Conservation (phyloP, 2,113 vertebrate species). For the Nematolebias whitei region DNA sequence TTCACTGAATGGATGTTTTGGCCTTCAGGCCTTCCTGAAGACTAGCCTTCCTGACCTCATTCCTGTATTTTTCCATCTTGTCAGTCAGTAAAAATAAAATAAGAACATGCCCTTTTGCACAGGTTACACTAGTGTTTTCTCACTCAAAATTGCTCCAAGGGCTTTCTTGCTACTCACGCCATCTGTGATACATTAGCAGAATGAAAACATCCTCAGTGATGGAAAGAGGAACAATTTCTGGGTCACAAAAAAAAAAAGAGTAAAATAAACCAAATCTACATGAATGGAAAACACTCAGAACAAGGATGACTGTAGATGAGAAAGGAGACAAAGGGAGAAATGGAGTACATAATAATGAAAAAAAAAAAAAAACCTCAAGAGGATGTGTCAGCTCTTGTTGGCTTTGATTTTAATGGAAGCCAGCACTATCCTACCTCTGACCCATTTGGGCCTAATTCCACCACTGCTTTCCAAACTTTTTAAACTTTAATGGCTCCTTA, state of each 20-base stretch:
- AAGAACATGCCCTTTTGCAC: not conserved
- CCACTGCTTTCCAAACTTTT: constrained; percentile 72
- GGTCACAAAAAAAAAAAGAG: not conserved
- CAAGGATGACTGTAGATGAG: constrained; percentile 18
- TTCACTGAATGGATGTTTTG: not conserved
- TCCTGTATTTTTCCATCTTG: not conserved
- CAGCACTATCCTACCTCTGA: constrained; percentile 60
- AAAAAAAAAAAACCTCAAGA: constrained; percentile 57
- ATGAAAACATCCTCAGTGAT: not conserved
- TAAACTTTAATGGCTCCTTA: constrained; percentile 79
- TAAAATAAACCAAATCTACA: constrained; percentile 11
- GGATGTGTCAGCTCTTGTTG: constrained; percentile 72
- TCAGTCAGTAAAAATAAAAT: not conserved
- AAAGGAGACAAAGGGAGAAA: constrained; percentile 3
- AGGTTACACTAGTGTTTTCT: not conserved
- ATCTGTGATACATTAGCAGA: not conserved
- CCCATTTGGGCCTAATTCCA: constrained; percentile 79
- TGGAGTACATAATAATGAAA: constrained; percentile 28
- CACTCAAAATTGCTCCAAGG: not conserved
- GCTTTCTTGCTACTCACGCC: not conserved
- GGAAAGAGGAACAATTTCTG: constrained; percentile 9
- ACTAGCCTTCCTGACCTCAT: not conserved
- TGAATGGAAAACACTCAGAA: constrained; percentile 16
- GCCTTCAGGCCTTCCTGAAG: not conserved
- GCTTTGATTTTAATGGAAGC: constrained; percentile 80